phyloP scores from a whole-genome alignment of 1,140 invertebrate species.

The Carcinoscorpius rotundicauda region DNA sequence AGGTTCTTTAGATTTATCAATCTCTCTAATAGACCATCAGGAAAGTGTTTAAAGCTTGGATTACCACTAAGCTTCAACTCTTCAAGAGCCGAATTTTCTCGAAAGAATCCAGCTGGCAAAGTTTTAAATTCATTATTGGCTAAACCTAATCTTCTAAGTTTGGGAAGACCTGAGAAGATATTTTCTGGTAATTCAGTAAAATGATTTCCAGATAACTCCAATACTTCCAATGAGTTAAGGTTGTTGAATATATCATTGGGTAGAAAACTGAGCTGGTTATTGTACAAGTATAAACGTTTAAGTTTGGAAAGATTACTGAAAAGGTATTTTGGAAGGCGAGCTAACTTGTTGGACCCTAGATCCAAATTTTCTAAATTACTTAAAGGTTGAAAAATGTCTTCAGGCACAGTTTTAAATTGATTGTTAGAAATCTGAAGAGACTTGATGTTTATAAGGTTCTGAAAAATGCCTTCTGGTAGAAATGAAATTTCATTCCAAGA shows the following conservation, averaged over 20 bases:
- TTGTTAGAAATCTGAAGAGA: slow-evolving; percentile 13
- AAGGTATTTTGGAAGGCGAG: slow-evolving; percentile 6
- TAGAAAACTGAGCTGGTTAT: slow-evolving; percentile 21
- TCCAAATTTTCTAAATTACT: slow-evolving; percentile 11
- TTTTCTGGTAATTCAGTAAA: slow-evolving; percentile 18
- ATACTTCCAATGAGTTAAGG: slow-evolving; percentile 13
- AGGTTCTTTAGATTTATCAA: slow-evolving; percentile 18
- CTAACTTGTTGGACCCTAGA: slow-evolving; percentile 13
- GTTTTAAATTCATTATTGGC: slow-evolving; percentile 18
- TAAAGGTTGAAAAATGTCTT: slow-evolving; percentile 9
- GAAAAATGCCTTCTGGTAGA: slow-evolving; percentile 1
- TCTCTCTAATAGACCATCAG: slow-evolving; percentile 17
- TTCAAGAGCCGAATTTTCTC: slow-evolving; percentile 11
- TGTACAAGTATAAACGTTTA: slow-evolving; percentile 23
- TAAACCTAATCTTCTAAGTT: slow-evolving; percentile 17
- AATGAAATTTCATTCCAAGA: too few relatives aligned
- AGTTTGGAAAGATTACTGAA: slow-evolving; percentile 20
- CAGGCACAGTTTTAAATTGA: slow-evolving; percentile 5
- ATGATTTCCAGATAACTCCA: slow-evolving; percentile 19
- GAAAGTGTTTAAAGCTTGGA: slow-evolving; percentile 15
- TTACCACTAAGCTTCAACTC: slow-evolving; percentile 22
- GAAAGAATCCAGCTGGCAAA: slow-evolving; percentile 21
- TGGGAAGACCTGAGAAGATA: slow-evolving; percentile 16
- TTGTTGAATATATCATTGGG: slow-evolving; percentile 14
- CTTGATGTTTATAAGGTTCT: slow-evolving; percentile 4